Percentiles rank a stretch among this genome's conserved stretches.
phyloP scores from a whole-genome alignment of 1,140 invertebrate species.

The Cydia amplana region DNA sequence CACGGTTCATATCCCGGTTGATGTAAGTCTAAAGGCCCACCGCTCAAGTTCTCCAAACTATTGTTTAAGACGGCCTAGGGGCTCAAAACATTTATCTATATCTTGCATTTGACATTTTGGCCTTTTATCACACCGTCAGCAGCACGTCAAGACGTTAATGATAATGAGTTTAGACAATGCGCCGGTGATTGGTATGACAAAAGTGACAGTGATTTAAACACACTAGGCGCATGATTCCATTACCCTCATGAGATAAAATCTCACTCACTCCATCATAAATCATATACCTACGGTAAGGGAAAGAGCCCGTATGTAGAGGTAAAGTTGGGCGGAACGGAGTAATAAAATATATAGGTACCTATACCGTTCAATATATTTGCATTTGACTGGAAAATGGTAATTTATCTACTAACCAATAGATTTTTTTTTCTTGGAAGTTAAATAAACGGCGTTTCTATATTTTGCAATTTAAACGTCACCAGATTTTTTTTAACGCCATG shows the following conservation, averaged over 20 bases:
- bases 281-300: neutral
- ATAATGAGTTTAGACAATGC: constrained; percentile 14
- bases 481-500: too few species aligned
- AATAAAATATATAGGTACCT: neutral
- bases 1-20: too few species aligned
- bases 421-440: too few species aligned
- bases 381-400: neutral
- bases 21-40: too few species aligned
- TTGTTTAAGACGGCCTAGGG: too few species aligned
- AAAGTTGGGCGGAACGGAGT: neutral
- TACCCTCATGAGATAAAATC: constrained; percentile 8
- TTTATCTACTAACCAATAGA: too few species aligned
- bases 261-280: constrained; percentile 4
- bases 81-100: neutral
- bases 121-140: neutral
- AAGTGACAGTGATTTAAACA: constrained; percentile 32
- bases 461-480: too few species aligned
- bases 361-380: neutral
- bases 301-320: neutral
- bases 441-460: too few species aligned
- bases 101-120: constrained; percentile 10
- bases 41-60: neutral
- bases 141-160: neutral
- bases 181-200: constrained; percentile 25
- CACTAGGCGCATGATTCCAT: constrained; percentile 16